Evolutionary conservation across 2,113 vertebrate genomes (phyloP).

Genomic region (Cricetomys ansorgei): DNA sequence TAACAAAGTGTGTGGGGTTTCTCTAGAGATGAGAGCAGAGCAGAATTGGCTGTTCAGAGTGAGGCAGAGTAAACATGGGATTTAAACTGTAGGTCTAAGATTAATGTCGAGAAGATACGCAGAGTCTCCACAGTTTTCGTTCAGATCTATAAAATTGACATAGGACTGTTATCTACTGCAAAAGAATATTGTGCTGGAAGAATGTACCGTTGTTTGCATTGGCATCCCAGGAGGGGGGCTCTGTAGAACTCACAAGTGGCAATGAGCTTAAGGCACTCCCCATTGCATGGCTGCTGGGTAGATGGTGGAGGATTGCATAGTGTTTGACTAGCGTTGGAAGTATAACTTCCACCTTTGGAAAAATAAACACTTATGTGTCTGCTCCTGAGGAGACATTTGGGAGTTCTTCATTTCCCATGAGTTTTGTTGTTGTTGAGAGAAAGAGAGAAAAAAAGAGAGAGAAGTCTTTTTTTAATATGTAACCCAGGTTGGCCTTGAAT

Average conservation of each 20-base stretch:
- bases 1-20: neutral
- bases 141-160: conserved; percentile 73
- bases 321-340: conserved; percentile 31
- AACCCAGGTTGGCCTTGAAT: neutral
- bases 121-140: conserved; percentile 53
- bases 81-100: conserved; percentile 68
- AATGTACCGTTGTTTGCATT: conserved; percentile 39
- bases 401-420: neutral
- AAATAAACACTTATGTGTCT: neutral
- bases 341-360: conserved; percentile 29
- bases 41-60: neutral
- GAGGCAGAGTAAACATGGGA: conserved; percentile 48
- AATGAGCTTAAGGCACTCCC: conserved; percentile 38
- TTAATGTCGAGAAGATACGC: conserved; percentile 66
- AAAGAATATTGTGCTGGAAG: conserved; percentile 60
- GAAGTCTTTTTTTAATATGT: neutral
- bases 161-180: conserved; percentile 35
- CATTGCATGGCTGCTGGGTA: conserved; percentile 29
- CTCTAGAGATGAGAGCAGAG: conserved; percentile 39
- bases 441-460: too few relatives aligned
- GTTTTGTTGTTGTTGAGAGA: neutral
- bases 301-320: conserved; percentile 12
- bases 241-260: conserved; percentile 62
- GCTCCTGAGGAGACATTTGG: neutral
- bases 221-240: conserved; percentile 23